Conservation (phyloP, 2,797 vertebrate species). For the Pseudochromis fuscus region DNA sequence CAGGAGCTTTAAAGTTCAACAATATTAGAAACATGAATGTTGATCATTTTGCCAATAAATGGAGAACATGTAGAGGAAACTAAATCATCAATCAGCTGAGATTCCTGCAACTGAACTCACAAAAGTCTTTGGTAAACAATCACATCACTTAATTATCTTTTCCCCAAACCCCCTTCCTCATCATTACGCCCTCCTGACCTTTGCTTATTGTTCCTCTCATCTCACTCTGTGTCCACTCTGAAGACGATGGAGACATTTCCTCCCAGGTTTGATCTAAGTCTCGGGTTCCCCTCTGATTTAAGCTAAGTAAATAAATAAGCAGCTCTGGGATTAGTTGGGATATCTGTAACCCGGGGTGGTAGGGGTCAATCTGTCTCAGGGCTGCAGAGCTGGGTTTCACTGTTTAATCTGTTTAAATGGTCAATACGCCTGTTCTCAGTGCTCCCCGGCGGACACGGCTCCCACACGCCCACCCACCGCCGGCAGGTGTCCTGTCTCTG, state of each 20-base stretch:
- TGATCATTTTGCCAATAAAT: no score
- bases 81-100: no score
- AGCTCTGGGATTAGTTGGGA: conserved; percentile 65
- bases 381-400: conserved; percentile 56
- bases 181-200: conserved; percentile 29
- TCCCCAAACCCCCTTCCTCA: no score
- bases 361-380: conserved; percentile 73
- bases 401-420: conserved; percentile 87
- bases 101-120: no score
- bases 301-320: conserved; percentile 77
- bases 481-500: conserved; percentile 66
- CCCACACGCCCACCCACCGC: conserved; percentile 50
- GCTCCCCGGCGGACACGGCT: conserved; percentile 61
- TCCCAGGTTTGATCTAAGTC: conserved; percentile 54
- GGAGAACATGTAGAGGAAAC: no score
- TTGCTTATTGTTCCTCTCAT: conserved; percentile 21
- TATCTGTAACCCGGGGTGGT: conserved; percentile 64
- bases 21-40: no score
- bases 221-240: conserved; percentile 10
- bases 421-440: conserved; percentile 71
- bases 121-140: no score
- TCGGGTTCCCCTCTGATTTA: conserved; percentile 54
- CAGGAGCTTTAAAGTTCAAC: no score
- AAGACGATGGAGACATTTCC: conserved; percentile 59
- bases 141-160: no score